Base-by-base conservation (phyloP, 2,797 vertebrate species). In the Microhierax caerulescens region DNA sequence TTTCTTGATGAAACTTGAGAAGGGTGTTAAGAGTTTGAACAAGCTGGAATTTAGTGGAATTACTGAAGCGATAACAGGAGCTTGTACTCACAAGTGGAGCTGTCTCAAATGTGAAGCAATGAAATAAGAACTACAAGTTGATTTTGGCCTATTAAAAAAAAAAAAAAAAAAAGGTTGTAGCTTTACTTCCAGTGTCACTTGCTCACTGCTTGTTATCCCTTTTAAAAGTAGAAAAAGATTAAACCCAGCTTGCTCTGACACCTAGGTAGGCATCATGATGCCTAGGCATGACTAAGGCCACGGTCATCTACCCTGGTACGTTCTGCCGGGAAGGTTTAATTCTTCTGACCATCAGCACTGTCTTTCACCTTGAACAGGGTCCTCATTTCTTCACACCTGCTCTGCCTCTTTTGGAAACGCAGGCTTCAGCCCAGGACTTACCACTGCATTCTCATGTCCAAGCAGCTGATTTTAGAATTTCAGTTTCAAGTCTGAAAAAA, bases 271-370 rank as follows among this genome's bases (percentile, higher is more conserved):
- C 41, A 43, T 43, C 41, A 43, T 43, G 41, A 43, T 18, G 17
- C 41, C 16, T 43, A 43, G 39, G 39, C 39, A 16, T 5, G 17
- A 60, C 6, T 28, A 13, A 67, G 43, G 63, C 32, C 25, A 5
- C 39, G 39, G 21, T 11, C 7, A 3, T 4, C 20, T 20, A 10
- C 28, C 36, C n/a, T 7, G 43, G 12, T 16, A 2, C 25, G 2
- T 16, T 22, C 25, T 43, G 50, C 60, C 47, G 28, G 47, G 27
- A n/a, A 15, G 20, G 27, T 27, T 43, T 12, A 2, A 13, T 25
- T 39, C 23, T 56, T 23, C 28, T 30, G 10, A n/a, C n/a, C 27
- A 18, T 8, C 28, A 25, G 18, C 36, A 5, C 48, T 24, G 13
- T n/a, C 13, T 28, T 53, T 34, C n/a, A 9, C 13, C 37, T 9